A percentile compares a stretch with the other conserved stretches of the same genome.
Evolutionary conservation across 2,797 vertebrate species (phyloP).

Genomic region (Vipera ursinii): DNA sequence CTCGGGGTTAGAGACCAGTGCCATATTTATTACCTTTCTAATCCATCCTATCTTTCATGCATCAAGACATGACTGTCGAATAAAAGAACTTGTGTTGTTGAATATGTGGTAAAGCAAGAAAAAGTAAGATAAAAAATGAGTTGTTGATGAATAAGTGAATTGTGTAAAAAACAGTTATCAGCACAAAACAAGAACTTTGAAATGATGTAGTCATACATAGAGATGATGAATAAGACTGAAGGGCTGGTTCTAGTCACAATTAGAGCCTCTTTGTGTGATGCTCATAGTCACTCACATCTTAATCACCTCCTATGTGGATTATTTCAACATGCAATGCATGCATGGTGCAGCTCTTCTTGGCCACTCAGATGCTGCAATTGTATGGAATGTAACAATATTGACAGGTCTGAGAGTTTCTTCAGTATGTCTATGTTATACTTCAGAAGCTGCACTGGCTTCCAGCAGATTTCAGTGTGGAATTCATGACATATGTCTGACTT

Average conservation of each 20-base stretch:
- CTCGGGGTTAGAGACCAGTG: neutral
- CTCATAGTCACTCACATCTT: neutral
- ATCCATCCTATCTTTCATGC: neutral
- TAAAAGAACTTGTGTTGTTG: neutral
- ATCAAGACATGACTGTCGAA: neutral
- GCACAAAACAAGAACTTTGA: neutral
- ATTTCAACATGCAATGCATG: neutral
- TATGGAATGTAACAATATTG: neutral
- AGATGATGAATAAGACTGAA: neutral
- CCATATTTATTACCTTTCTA: neutral
- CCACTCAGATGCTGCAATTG: neutral
- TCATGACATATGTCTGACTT: neutral
- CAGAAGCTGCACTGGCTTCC: neutral
- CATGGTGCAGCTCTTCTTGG: neutral
- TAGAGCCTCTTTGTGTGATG: neutral
- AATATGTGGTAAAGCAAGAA: neutral
- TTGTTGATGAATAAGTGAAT: neutral
- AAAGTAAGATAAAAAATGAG: neutral
- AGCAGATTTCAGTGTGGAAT: neutral
- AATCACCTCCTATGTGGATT: neutral
- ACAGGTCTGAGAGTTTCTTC: neutral
- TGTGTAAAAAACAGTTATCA: neutral
- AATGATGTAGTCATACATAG: neutral
- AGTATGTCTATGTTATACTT: neutral
- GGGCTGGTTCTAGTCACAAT: neutral